A percentile compares a stretch with the other conserved stretches of the same genome.
phyloP scores from a whole-genome alignment of 2,888 invertebrate genomes.

The Sarcophaga rosellei region DNA sequence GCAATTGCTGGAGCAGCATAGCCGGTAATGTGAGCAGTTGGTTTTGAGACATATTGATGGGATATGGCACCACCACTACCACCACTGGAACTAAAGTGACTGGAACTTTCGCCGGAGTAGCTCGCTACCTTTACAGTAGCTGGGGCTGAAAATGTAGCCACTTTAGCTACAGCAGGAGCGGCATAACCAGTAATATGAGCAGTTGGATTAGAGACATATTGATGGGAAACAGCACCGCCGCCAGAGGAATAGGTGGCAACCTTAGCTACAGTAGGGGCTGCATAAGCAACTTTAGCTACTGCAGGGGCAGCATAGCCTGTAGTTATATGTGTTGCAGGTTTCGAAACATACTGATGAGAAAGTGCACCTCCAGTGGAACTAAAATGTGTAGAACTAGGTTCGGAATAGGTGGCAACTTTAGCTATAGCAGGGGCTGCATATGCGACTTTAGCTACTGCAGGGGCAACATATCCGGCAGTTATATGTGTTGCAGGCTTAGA shows the following conservation, averaged over 20 bases:
- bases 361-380: conserved; percentile 58
- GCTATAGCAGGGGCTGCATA: conserved; percentile 51
- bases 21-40: conserved; percentile 51
- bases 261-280: conserved; percentile 64
- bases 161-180: conserved; percentile 66
- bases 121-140: conserved; percentile 69
- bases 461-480: conserved; percentile 73
- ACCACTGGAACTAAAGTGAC: conserved; percentile 63
- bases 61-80: conserved; percentile 70
- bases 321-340: conserved; percentile 61
- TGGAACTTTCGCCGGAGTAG: conserved; percentile 65
- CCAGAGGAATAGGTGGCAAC: conserved; percentile 51
- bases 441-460: conserved; percentile 66
- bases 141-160: conserved; percentile 71
- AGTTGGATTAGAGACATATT: conserved; percentile 70
- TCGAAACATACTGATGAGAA: conserved; percentile 69
- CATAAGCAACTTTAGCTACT: conserved; percentile 68
- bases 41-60: conserved; percentile 74
- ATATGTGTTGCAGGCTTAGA: conserved; percentile 75
- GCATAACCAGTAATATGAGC: conserved; percentile 78
- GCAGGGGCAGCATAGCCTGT: conserved; percentile 67
- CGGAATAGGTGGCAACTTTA: conserved; percentile 51
- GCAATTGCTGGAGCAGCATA: conserved; percentile 50
- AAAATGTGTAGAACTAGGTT: conserved; percentile 18
- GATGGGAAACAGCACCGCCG: conserved; percentile 71